Evolutionary conservation across 2,113 vertebrate species (phyloP).

Genomic region (Pelusios castaneus): DNA sequence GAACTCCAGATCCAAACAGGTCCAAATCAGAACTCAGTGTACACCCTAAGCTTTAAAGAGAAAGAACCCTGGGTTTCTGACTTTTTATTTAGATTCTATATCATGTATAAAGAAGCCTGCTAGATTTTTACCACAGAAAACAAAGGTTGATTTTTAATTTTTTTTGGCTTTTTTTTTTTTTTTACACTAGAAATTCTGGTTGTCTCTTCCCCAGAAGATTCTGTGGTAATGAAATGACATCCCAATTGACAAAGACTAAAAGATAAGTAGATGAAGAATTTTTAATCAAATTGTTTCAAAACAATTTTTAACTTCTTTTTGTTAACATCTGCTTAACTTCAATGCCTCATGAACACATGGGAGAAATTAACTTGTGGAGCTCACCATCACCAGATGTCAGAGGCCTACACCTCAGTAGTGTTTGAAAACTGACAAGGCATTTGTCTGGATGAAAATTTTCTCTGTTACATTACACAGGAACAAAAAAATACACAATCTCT

Average conservation of each 20-base stretch:
- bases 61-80: not conserved
- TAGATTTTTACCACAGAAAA: not conserved
- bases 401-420: not conserved
- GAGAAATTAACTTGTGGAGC: not conserved
- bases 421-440: not conserved
- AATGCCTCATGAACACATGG: not conserved
- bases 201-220: not conserved
- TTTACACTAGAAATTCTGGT: not conserved
- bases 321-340: not conserved
- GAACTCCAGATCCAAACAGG: not conserved
- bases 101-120: not conserved
- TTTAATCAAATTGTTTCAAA: not conserved
- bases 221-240: not conserved
- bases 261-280: not conserved
- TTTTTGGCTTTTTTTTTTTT: not conserved
- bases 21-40: not conserved
- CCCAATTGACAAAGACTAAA: not conserved
- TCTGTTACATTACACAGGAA: not conserved
- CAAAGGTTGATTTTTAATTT: not conserved
- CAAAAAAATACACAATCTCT: not conserved
- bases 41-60: not conserved
- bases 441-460: not conserved
- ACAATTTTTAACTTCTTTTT: not conserved
- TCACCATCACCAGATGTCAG: not conserved
- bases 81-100: not conserved